These are phyloP conservation scores for Silvanus unidentatus DNA, from an alignment of 2,888 invertebrate species.

Conservation along the genomic window DNA sequence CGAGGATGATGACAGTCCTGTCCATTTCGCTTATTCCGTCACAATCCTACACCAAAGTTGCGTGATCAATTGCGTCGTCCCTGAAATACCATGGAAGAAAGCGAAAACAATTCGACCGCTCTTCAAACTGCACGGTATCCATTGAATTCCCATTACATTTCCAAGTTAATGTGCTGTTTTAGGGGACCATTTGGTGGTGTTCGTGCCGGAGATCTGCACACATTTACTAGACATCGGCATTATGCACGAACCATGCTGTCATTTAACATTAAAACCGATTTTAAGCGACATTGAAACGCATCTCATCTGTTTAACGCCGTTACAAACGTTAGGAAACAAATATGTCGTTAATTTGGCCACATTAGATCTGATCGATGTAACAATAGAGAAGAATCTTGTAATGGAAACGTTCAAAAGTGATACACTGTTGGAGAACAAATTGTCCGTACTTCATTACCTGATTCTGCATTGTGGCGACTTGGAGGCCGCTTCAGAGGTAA, in stretches of 20 bases:
- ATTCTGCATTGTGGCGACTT: slow-evolving; percentile 71
- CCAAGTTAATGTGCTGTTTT: slow-evolving; percentile 27
- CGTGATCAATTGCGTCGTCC: slow-evolving; percentile 75
- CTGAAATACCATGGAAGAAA: slow-evolving; percentile 71
- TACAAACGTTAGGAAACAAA: slow-evolving; percentile 52
- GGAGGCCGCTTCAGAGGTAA: slow-evolving; percentile 67
- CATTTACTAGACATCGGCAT: slow-evolving; percentile 80
- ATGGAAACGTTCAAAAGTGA: slow-evolving; percentile 64
- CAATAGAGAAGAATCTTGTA: slow-evolving; percentile 60
- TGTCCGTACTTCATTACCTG: slow-evolving; percentile 78
- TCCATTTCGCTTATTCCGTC: slow-evolving; percentile 75
- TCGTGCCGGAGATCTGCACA: slow-evolving; percentile 76
- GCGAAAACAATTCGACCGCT: slow-evolving; percentile 72
- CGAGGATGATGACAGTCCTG: slow-evolving; percentile 54
- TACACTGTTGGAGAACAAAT: slow-evolving; percentile 62
- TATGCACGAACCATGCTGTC: slow-evolving; percentile 78
- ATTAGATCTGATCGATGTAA: slow-evolving; percentile 63
- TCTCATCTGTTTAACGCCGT: slow-evolving; percentile 54
- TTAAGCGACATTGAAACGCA: slow-evolving; percentile 63
- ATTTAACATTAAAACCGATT: slow-evolving; percentile 62
- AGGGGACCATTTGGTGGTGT: slow-evolving; percentile 77
- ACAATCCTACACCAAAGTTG: slow-evolving; percentile 78
- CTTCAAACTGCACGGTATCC: slow-evolving; percentile 61
- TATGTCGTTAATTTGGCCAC: slow-evolving; percentile 63
- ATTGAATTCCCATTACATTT: background rate